phyloP scores from a whole-genome alignment of 2,113 vertebrate species.

The Elanoides forficatus region DNA sequence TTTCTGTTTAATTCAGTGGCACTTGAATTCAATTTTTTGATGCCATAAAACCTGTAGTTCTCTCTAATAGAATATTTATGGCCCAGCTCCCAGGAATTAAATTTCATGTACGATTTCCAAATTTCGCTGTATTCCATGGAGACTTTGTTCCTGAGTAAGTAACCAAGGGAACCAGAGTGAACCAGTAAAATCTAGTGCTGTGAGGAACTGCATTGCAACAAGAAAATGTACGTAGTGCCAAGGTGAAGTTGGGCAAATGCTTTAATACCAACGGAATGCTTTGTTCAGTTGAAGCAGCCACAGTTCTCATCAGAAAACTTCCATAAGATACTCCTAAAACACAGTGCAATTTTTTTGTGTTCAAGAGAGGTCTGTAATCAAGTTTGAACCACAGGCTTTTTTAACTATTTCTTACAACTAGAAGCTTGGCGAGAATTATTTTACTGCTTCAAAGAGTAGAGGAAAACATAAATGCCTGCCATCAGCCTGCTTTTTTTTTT shows the following conservation, averaged over 20 bases:
- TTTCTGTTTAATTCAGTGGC: background rate
- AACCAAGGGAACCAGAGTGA: slow-evolving; percentile 20
- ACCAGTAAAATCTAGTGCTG: background rate
- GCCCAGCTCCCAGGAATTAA: background rate
- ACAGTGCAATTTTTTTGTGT: background rate
- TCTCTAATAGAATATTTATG: background rate
- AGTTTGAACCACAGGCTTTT: background rate
- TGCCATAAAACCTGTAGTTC: background rate
- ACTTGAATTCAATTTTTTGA: background rate
- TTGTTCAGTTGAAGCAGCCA: background rate
- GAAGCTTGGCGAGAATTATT: background rate
- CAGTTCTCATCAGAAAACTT: background rate
- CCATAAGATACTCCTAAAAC: background rate
- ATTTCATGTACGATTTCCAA: background rate
- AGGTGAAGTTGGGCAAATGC: background rate
- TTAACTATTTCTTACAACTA: background rate
- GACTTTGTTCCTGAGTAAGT: background rate
- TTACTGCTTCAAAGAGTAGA: background rate
- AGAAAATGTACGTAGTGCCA: background rate
- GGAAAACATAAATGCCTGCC: background rate
- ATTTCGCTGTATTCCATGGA: background rate
- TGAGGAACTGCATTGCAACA: background rate
- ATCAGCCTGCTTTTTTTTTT: background rate
- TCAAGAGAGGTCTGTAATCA: background rate
- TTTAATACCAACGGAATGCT: background rate